These are phyloP conservation scores for Brienomyrus brachyistius DNA, from an alignment of 2,113 vertebrate genomes.

Conservation along the genomic window DNA sequence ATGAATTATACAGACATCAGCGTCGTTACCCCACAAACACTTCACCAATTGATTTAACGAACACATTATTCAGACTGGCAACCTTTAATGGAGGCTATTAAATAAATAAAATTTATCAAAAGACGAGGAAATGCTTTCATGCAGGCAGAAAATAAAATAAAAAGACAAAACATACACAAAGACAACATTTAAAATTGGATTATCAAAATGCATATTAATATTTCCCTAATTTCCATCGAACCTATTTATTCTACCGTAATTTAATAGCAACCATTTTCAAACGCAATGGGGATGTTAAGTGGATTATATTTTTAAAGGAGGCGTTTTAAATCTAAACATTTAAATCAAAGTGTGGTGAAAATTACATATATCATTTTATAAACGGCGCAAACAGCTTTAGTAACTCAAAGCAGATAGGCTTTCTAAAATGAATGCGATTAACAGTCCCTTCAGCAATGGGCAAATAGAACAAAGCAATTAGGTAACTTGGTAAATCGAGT, in stretches of 20 bases:
- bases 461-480: neutral
- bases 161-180: neutral
- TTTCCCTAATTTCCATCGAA: neutral
- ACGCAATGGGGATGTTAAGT: neutral
- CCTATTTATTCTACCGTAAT: neutral
- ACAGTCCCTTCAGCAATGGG: neutral
- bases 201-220: neutral
- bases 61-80: neutral
- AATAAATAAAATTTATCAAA: neutral
- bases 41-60: neutral
- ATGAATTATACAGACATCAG: neutral
- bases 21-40: neutral
- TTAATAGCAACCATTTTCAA: neutral
- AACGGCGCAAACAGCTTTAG: neutral
- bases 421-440: neutral
- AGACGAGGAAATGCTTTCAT: neutral
- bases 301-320: neutral
- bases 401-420: neutral
- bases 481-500: neutral
- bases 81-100: neutral
- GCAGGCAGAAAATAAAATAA: neutral
- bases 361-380: neutral
- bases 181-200: neutral
- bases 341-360: neutral
- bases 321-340: neutral